phyloP scores from a whole-genome alignment of 1,140 invertebrate species.

The Samia ricini region DNA sequence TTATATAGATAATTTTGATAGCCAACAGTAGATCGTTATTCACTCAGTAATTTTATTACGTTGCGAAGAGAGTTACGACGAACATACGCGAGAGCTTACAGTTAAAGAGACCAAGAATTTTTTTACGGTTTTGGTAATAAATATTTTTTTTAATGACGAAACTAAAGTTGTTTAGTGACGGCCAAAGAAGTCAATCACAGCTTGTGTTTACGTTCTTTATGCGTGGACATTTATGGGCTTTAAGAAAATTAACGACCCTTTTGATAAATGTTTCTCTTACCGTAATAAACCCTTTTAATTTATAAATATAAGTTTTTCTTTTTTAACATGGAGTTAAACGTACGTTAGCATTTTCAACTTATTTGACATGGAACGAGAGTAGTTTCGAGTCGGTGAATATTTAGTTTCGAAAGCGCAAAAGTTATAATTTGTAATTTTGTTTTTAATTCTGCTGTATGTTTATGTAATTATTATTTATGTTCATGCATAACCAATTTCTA shows the following conservation, averaged over 20 bases:
- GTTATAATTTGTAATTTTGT: no score
- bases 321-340: no score
- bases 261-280: neutral
- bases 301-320: no score
- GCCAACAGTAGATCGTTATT: no score
- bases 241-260: neutral
- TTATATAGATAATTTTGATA: neutral
- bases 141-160: neutral
- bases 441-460: no score
- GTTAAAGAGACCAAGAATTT: neutral
- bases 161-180: neutral
- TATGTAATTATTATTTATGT: no score
- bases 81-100: neutral
- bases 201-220: neutral
- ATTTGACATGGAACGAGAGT: no score
- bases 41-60: neutral
- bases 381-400: no score
- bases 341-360: no score
- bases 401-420: no score
- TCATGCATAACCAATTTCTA: no score
- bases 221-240: neutral
- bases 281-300: neutral
- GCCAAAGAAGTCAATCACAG: neutral
- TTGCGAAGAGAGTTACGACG: conserved; percentile 2
- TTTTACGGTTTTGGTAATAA: conserved; percentile 4